These are phyloP conservation scores for Eudyptes chrysolophus DNA, from an alignment of 2,113 vertebrate species.

Conservation along the genomic window DNA sequence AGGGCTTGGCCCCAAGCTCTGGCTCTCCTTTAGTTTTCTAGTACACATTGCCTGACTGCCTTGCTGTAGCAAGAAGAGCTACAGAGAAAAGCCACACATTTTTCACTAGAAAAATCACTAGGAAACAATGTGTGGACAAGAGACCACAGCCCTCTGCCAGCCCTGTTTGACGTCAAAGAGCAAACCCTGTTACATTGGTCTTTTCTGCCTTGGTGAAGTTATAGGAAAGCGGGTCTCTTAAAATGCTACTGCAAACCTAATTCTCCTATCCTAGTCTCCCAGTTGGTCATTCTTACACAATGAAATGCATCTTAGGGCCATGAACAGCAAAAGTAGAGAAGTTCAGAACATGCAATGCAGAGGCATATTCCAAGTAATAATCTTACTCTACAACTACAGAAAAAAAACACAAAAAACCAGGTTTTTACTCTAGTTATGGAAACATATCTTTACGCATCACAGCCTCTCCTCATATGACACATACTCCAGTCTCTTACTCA, in stretches of 20 bases:
- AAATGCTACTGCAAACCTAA: not conserved
- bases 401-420: not conserved
- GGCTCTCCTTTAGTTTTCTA: not conserved
- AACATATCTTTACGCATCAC: not conserved
- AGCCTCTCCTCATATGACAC: not conserved
- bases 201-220: not conserved
- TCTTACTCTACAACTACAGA: not conserved
- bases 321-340: not conserved
- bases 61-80: not conserved
- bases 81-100: not conserved
- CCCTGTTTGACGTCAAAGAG: not conserved
- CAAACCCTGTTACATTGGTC: not conserved
- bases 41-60: not conserved
- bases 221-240: not conserved
- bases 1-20: not conserved
- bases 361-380: not conserved
- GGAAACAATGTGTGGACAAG: not conserved
- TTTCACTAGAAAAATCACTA: not conserved
- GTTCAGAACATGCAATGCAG: not conserved
- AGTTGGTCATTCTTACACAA: not conserved
- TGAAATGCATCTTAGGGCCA: not conserved
- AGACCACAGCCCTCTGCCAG: not conserved
- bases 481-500: not conserved
- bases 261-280: not conserved
- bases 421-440: not conserved